These are phyloP conservation scores for Periphyllus acericola DNA, from an alignment of 2,888 invertebrate species.

Conservation along the genomic window DNA sequence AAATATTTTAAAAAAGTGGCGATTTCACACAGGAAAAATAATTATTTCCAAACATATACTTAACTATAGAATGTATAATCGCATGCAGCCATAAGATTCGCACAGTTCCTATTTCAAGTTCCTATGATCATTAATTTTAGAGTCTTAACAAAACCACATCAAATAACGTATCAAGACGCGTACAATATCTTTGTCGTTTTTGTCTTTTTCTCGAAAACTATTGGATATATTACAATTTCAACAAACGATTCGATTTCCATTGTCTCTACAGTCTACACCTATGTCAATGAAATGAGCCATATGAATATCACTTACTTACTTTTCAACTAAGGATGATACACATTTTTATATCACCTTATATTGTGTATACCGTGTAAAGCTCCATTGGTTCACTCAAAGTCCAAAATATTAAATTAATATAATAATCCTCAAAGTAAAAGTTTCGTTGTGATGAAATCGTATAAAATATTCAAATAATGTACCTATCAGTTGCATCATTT, in stretches of 20 bases:
- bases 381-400: not conserved
- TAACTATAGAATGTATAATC: not conserved
- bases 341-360: too few species aligned
- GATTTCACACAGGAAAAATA: not conserved
- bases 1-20: not conserved
- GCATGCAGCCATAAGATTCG: too few species aligned
- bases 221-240: not conserved
- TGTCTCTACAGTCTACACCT: too few species aligned
- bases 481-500: not conserved
- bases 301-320: not conserved
- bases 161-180: not conserved
- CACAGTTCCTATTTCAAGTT: too few species aligned
- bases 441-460: not conserved
- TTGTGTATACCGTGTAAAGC: not conserved
- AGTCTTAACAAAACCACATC: not conserved
- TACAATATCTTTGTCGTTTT: not conserved
- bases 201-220: not conserved
- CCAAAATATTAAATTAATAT: not conserved
- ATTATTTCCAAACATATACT: not conserved
- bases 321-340: not conserved
- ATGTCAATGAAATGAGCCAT: too few species aligned
- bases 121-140: not conserved
- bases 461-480: not conserved
- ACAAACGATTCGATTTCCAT: not conserved
- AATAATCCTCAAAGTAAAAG: not conserved